Conservation (phyloP, 2,888 invertebrate genomes). For the Bruchidius siliquastri region DNA sequence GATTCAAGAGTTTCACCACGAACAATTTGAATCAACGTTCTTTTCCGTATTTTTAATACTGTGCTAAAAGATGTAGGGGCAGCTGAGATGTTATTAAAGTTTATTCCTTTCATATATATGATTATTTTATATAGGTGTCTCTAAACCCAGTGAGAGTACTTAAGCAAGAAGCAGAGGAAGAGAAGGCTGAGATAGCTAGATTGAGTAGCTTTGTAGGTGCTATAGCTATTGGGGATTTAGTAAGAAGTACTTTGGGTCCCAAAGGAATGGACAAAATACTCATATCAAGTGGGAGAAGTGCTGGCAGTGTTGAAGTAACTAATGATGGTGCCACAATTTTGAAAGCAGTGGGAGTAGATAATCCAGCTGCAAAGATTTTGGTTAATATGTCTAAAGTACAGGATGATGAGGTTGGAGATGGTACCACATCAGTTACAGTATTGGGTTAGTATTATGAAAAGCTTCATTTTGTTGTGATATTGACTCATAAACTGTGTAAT, state of each 20-base stretch:
- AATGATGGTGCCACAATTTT: conserved; percentile 99
- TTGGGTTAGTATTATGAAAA: conserved; percentile 51
- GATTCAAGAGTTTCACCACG: too few species aligned
- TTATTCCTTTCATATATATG: too few species aligned
- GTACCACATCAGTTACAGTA: conserved; percentile 99
- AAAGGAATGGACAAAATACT: conserved; percentile 98
- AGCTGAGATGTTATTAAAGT: too few species aligned
- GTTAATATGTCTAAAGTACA: conserved; percentile 99
- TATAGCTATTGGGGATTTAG: conserved; percentile 96
- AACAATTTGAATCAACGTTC: too few species aligned
- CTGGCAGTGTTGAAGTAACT: conserved; percentile 88
- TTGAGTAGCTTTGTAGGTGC: conserved; percentile 98
- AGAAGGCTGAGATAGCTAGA: conserved; percentile 94
- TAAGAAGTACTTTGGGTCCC: conserved; percentile 96
- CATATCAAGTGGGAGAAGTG: conserved; percentile 72
- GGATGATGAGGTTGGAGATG: conserved; percentile 99
- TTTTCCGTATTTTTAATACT: too few species aligned
- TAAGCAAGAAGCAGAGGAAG: conserved; percentile 95
- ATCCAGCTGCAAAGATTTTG: conserved; percentile 97
- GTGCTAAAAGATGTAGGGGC: too few species aligned
- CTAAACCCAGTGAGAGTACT: conserved; percentile 92
- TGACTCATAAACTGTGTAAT: not conserved
- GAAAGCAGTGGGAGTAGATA: conserved; percentile 93
- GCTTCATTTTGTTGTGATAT: not conserved
- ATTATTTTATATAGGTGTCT: conserved; percentile 57